phyloP scores from a whole-genome alignment of 2,797 vertebrate genomes.

The Rousettus madagascariensis region DNA sequence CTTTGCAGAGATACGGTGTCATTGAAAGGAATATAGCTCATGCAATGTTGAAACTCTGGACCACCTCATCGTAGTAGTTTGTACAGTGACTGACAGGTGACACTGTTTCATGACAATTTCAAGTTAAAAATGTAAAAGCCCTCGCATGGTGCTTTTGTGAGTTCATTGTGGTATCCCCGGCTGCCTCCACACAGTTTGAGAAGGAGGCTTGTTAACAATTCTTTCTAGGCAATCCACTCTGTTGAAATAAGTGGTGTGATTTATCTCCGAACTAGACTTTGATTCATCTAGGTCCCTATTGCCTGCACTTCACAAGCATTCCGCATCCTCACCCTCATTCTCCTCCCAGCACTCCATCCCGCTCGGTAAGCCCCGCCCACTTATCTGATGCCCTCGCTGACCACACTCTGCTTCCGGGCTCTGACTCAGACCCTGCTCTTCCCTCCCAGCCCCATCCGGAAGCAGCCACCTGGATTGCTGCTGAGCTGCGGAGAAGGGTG shows the following conservation, averaged over 20 bases:
- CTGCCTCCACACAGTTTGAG: not conserved
- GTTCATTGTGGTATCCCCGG: not conserved
- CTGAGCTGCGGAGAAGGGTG: not conserved
- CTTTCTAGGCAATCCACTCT: not conserved
- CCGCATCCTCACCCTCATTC: not conserved
- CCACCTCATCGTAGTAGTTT: not conserved
- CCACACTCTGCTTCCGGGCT: not conserved
- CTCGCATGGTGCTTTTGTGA: not conserved
- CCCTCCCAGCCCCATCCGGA: not conserved
- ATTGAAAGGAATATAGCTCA: not conserved
- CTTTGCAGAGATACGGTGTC: not conserved
- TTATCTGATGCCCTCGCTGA: not conserved
- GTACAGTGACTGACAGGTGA: not conserved
- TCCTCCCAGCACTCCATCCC: not conserved
- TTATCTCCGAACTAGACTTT: not conserved
- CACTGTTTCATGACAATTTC: not conserved
- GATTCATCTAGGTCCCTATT: not conserved
- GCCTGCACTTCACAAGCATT: not conserved
- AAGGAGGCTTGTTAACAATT: not conserved
- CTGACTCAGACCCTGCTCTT: too few relatives aligned
- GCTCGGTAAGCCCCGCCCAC: too few relatives aligned
- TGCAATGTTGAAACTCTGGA: not conserved
- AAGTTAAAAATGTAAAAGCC: not conserved
- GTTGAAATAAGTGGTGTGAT: not conserved
- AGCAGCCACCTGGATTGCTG: not conserved